Evolutionary conservation across 2,888 invertebrate genomes (phyloP), one percentile per base, ranked within the genome.

Genomic region (Holacanthella duospinosa): DNA sequence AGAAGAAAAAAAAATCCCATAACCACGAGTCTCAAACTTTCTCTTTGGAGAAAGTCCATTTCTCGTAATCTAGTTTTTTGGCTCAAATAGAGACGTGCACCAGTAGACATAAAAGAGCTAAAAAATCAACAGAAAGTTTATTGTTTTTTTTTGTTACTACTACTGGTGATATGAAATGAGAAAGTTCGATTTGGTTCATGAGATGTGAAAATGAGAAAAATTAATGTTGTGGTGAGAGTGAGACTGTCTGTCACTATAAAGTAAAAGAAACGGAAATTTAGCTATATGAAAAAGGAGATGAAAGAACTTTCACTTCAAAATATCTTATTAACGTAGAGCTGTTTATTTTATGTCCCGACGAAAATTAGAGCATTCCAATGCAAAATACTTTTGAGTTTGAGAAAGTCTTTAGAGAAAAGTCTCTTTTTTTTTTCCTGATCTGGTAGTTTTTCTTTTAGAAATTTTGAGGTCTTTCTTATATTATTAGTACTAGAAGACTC

Each of bases 301-400:
- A 61, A 64, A 58, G 56, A 60, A 59, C 60, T 63, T 24, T 27
- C 19, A 29, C 48, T 48, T 48, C n/a, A 9, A 48, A 48, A 48
- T 53, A 64, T 64, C 64, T 64, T 60, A 64, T 64, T 64, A 64
- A 64, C 64, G 58, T 53, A 44, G 61, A 64, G 57, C 64, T 64
- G 64, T 64, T 64, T 64, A 61, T 61, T 64, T 64, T 61, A 64
- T 61, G 64, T 64, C 58, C 19, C 24, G 29, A 56, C 55, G 64
- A 62, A 67, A 67, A 67, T 65, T 65, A 63, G 67, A 65, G 65
- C 60, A 67, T 67, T 67, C 64, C 61, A 59, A 67, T 67, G 67
- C 67, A 67, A 67, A 67, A 58, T 43, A 43, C 29, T 59, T 29
- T 43, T 59, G n/a, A n/a, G n/a, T n/a, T n/a, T n/a, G n/a, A n/a